These are phyloP conservation scores for Pyrgus malvae DNA, from an alignment of 2,888 invertebrate genomes.

Conservation along the genomic window DNA sequence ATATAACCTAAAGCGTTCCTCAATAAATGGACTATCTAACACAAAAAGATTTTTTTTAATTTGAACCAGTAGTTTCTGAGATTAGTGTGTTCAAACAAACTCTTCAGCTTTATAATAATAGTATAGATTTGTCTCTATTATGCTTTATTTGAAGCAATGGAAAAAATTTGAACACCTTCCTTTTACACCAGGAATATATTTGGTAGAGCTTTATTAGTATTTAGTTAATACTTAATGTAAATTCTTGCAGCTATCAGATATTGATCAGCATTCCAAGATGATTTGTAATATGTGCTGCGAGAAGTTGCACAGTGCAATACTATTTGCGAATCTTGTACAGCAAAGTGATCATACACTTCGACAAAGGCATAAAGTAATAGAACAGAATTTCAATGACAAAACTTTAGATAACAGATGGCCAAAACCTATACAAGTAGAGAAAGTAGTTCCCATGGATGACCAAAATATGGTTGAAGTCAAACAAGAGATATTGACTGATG, in stretches of 20 bases:
- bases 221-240: neutral
- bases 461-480: conserved; percentile 56
- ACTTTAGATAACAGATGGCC: conserved; percentile 51
- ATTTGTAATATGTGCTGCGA: conserved; percentile 57
- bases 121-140: no score
- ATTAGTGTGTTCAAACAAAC: no score
- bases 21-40: no score
- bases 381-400: neutral
- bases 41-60: no score
- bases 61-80: no score
- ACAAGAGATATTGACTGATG: conserved; percentile 62
- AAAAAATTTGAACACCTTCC: neutral
- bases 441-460: conserved; percentile 45
- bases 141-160: no score
- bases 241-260: conserved; percentile 49
- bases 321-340: conserved; percentile 49
- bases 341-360: conserved; percentile 48
- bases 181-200: neutral
- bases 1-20: no score
- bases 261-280: conserved; percentile 56
- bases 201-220: neutral
- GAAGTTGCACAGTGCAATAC: conserved; percentile 50
- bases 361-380: conserved; percentile 31
- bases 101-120: no score
- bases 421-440: conserved; percentile 63